A percentile compares a stretch with the other conserved stretches of the same genome.
phyloP scores from a whole-genome alignment of 1,140 invertebrate species.

The Steinernema khuongi region DNA sequence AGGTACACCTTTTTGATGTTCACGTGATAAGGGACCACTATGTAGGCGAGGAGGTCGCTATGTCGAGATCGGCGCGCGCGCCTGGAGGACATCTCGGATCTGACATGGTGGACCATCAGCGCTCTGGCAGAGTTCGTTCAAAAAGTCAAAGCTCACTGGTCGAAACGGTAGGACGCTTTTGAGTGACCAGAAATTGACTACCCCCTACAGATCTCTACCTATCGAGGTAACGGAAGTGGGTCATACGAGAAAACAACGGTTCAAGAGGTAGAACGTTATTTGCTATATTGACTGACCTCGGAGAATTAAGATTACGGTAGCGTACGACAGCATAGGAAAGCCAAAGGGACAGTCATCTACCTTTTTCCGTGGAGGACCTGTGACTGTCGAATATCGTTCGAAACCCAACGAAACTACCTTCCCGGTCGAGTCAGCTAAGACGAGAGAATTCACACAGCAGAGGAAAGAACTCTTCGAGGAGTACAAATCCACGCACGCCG shows the following conservation, averaged over 20 bases:
- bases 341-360: background rate
- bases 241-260: background rate
- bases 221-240: background rate
- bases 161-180: background rate
- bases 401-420: background rate
- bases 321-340: background rate
- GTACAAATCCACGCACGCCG: background rate
- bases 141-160: background rate
- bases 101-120: background rate
- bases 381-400: background rate
- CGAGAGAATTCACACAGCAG: background rate
- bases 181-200: background rate
- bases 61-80: slow-evolving; percentile 8
- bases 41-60: background rate
- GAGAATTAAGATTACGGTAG: slow-evolving; percentile 8
- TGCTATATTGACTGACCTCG: background rate
- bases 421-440: background rate
- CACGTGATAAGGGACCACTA: background rate
- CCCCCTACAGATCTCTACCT: background rate
- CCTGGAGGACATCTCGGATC: slow-evolving; percentile 9
- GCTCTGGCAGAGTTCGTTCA: background rate
- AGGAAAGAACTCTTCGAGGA: background rate
- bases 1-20: background rate
- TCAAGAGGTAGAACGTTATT: background rate
- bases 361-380: background rate